Evolutionary conservation across 2,113 vertebrate genomes (phyloP).

Genomic region (Arothron firmamentum): DNA sequence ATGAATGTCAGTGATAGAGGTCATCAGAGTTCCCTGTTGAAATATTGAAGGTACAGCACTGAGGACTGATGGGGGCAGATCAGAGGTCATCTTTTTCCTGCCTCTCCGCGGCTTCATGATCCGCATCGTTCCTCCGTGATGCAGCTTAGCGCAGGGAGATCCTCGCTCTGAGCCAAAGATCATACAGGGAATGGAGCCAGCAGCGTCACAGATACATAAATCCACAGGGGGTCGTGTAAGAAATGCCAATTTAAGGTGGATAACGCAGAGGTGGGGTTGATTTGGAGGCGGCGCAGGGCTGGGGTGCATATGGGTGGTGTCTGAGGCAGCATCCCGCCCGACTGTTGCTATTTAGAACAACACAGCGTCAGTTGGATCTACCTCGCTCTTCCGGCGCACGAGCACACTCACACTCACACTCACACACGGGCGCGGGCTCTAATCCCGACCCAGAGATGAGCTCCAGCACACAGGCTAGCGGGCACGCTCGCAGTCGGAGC

Average conservation of each 20-base stretch:
- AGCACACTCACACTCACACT: conserved; percentile 3
- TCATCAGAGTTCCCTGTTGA: too few relatives aligned
- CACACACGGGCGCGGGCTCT: conserved; percentile 11
- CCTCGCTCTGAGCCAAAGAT: conserved; percentile 50
- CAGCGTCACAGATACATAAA: conserved; percentile 34
- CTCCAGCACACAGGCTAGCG: background rate
- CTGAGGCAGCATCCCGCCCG: background rate
- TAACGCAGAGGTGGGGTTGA: conserved; percentile 11
- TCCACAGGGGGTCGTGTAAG: conserved; percentile 29
- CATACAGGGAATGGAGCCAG: conserved; percentile 37
- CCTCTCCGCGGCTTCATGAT: background rate
- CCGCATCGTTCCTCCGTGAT: too few relatives aligned
- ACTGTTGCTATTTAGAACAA: conserved; percentile 19
- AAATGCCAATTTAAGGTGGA: conserved; percentile 54
- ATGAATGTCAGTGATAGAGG: background rate
- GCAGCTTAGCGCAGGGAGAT: conserved; percentile 48
- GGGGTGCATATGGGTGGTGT: conserved; percentile 5
- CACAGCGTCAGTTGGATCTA: conserved; percentile 12
- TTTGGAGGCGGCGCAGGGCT: conserved; percentile 15
- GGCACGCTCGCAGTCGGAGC: conserved; percentile 9
- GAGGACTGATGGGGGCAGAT: background rate
- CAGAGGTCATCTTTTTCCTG: conserved; percentile 7
- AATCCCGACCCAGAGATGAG: conserved; percentile 10
- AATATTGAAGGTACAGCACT: background rate
- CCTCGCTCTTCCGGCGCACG: background rate